These are phyloP conservation scores for Eretmocerus hayati DNA, from an alignment of 2,888 invertebrate genomes.

Conservation along the genomic window DNA sequence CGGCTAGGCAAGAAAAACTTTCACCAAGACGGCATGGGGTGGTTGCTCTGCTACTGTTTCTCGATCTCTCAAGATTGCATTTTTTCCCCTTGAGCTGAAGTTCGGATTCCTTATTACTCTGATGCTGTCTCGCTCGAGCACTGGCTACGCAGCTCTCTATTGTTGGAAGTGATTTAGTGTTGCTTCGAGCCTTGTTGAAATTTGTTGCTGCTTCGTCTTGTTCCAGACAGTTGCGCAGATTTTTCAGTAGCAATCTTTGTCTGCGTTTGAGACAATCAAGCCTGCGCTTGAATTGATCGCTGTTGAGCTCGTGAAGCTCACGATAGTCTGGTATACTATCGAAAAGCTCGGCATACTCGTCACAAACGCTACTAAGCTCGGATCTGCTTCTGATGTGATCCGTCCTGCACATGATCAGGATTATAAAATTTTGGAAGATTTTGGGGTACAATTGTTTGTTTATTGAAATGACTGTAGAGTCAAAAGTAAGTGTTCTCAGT, in stretches of 20 bases:
- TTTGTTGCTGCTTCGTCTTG: constrained; percentile 6
- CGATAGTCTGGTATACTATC: background rate
- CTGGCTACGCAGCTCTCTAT: too few species aligned
- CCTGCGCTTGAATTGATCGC: constrained; percentile 67
- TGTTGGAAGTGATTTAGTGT: too few species aligned
- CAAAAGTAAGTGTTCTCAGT: too few species aligned
- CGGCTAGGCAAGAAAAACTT: constrained; percentile 36
- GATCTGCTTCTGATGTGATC: constrained; percentile 6
- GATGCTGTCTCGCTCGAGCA: background rate
- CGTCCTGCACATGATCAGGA: background rate
- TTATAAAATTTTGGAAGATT: too few species aligned
- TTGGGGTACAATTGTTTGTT: too few species aligned
- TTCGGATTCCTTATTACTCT: constrained; percentile 9
- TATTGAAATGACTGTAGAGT: too few species aligned
- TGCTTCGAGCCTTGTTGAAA: background rate
- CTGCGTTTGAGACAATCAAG: constrained; percentile 60
- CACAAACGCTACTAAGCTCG: constrained; percentile 22
- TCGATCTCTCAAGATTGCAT: constrained; percentile 37
- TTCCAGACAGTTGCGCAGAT: constrained; percentile 41
- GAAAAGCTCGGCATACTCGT: constrained; percentile 41
- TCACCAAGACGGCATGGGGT: constrained; percentile 29
- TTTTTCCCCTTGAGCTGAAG: constrained; percentile 38
- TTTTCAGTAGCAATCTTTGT: constrained; percentile 49
- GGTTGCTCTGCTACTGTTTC: constrained; percentile 34
- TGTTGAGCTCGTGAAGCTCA: constrained; percentile 58